phyloP scores from a whole-genome alignment of 2,113 vertebrate genomes.

The Macquaria australasica region DNA sequence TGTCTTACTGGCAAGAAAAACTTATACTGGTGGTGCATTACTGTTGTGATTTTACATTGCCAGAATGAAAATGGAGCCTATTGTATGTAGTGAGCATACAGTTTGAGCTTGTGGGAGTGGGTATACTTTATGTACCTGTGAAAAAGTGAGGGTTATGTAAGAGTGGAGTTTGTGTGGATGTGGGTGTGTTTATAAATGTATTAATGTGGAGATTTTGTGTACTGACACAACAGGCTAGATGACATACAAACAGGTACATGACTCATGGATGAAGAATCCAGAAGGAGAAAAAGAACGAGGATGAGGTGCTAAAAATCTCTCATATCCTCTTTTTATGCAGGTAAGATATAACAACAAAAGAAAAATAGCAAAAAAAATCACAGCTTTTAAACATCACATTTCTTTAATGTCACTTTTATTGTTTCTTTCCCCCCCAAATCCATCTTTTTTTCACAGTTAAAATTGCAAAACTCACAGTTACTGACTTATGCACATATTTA shows the following conservation, averaged over 20 bases:
- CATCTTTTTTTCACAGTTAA: neutral
- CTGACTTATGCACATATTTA: neutral
- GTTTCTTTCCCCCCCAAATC: neutral
- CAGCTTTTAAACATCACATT: neutral
- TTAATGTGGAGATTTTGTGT: slow-evolving; percentile 16
- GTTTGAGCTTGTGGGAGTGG: slow-evolving; percentile 12
- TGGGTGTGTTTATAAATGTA: slow-evolving; percentile 16
- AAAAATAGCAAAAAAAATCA: neutral
- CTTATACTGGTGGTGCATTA: neutral
- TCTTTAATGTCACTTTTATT: neutral
- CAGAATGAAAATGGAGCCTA: neutral
- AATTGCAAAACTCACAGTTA: neutral
- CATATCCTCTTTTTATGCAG: neutral
- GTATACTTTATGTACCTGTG: slow-evolving; percentile 3
- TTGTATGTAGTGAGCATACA: neutral
- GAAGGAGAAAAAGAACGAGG: neutral
- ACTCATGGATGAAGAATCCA: slow-evolving; percentile 42
- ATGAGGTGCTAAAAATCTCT: slow-evolving; percentile 7
- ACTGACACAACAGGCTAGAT: slow-evolving; percentile 18
- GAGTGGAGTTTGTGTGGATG: slow-evolving; percentile 13
- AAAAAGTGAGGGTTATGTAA: slow-evolving; percentile 15
- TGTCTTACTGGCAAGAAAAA: neutral
- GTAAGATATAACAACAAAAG: neutral
- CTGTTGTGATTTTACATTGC: neutral
- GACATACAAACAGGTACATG: slow-evolving; percentile 46